Percentiles rank a stretch among this genome's conserved stretches.
Conservation (phyloP, 2,888 invertebrate genomes). For the Brenthis hecate region DNA sequence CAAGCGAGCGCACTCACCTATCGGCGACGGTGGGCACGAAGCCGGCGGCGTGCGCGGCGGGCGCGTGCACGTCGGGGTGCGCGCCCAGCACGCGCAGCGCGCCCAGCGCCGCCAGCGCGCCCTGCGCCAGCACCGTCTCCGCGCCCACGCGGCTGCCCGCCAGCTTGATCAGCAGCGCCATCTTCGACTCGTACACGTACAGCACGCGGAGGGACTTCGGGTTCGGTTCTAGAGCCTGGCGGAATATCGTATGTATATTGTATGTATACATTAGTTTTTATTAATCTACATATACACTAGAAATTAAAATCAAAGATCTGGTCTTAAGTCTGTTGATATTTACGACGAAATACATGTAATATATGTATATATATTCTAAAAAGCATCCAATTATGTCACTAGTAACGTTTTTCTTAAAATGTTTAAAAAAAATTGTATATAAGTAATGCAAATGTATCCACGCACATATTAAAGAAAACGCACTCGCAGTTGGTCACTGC, state of each 20-base stretch:
- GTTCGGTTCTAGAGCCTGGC: constrained; percentile 84
- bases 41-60: constrained; percentile 45
- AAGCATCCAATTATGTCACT: too few species aligned
- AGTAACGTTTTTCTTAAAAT: background rate
- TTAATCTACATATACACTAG: too few species aligned
- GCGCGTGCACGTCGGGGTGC: constrained; percentile 86
- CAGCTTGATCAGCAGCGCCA: constrained; percentile 89
- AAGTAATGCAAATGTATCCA: too few species aligned
- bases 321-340: too few species aligned
- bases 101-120: constrained; percentile 85
- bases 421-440: background rate
- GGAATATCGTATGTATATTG: too few species aligned
- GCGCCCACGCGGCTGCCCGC: constrained; percentile 86
- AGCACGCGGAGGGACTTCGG: constrained; percentile 88
- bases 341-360: too few species aligned
- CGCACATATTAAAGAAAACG: too few species aligned
- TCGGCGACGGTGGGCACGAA: constrained; percentile 63
- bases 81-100: constrained; percentile 86
- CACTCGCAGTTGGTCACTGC: too few species aligned
- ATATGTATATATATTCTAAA: too few species aligned
- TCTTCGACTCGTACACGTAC: constrained; percentile 94
- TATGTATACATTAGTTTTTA: too few species aligned
- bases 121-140: constrained; percentile 88
- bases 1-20: constrained; percentile 49
- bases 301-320: too few species aligned